phyloP scores from a whole-genome alignment of 1,140 invertebrate genomes.

The Aporrectodea caliginosa region DNA sequence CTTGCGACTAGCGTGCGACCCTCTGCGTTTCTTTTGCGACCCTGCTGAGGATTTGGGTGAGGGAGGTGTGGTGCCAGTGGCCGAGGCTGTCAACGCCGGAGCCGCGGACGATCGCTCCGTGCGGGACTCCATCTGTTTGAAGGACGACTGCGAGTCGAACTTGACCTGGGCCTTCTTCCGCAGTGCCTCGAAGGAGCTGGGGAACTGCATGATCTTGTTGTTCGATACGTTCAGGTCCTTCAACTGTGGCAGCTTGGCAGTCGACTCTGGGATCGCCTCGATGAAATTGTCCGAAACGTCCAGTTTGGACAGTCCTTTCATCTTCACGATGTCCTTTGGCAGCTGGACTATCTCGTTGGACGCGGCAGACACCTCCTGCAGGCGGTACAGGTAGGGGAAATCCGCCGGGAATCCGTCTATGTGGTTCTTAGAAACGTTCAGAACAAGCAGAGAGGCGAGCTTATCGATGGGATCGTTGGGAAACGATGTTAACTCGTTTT shows the following conservation, averaged over 20 bases:
- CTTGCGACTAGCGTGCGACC: background rate
- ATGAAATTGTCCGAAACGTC: slow-evolving; percentile 42
- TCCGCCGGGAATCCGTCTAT: slow-evolving; percentile 45
- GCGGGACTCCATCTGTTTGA: background rate
- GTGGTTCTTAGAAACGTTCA: slow-evolving; percentile 48
- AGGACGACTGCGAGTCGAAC: background rate
- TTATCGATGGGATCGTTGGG: slow-evolving; percentile 38
- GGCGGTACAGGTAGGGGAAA: background rate
- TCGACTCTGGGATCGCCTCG: slow-evolving; percentile 42
- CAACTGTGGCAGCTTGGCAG: slow-evolving; percentile 46
- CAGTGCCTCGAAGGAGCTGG: slow-evolving; percentile 16
- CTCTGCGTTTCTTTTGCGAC: background rate
- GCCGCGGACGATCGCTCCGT: background rate
- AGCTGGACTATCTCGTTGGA: background rate
- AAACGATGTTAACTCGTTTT: slow-evolving; percentile 6
- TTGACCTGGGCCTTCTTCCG: background rate
- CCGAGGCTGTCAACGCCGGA: background rate
- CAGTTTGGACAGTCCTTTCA: slow-evolving; percentile 1
- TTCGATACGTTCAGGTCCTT: slow-evolving; percentile 44
- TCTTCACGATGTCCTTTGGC: background rate
- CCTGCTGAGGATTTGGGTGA: background rate
- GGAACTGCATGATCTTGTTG: slow-evolving; percentile 44
- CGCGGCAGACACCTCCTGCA: background rate
- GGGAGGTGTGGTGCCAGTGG: background rate
- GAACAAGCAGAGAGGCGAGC: slow-evolving; percentile 43